Conservation (phyloP, 2,888 invertebrate genomes). For the Ecdyonurus torrentis region DNA sequence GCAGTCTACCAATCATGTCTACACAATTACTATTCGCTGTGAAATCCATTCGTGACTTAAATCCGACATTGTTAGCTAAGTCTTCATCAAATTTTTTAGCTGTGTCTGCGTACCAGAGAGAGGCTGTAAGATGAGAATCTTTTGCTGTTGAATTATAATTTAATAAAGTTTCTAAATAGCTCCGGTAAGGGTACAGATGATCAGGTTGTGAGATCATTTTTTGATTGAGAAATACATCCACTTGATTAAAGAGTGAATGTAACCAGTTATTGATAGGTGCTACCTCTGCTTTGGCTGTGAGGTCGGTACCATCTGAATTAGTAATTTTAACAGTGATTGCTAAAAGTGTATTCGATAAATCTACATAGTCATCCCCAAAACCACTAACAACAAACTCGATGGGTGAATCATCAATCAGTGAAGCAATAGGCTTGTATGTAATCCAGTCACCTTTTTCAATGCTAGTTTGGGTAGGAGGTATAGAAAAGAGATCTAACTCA, state of each 20-base stretch:
- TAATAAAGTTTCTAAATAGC: too few species aligned
- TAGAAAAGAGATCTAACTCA: conserved; percentile 1
- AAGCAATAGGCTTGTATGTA: too few species aligned
- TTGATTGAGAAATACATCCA: background rate
- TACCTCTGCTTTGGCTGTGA: background rate
- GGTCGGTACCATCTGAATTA: too few species aligned
- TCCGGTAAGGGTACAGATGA: too few species aligned
- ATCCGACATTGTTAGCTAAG: too few species aligned
- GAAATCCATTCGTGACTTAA: background rate
- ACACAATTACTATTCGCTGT: background rate
- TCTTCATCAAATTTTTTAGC: too few species aligned
- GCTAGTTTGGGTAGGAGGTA: conserved; percentile 4
- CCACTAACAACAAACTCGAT: conserved; percentile 17
- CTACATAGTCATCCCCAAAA: conserved; percentile 16
- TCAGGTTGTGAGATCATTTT: background rate
- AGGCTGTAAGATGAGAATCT: too few species aligned
- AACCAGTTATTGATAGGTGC: background rate
- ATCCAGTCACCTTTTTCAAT: background rate
- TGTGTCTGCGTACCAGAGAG: too few species aligned
- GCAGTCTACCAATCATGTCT: background rate
- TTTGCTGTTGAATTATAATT: too few species aligned
- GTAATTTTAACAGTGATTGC: background rate
- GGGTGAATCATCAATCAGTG: background rate
- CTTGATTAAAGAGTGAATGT: background rate
- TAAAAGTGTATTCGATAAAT: conserved; percentile 6